phyloP scores from a whole-genome alignment of 2,888 invertebrate genomes.

The Elgonia sp. region DNA sequence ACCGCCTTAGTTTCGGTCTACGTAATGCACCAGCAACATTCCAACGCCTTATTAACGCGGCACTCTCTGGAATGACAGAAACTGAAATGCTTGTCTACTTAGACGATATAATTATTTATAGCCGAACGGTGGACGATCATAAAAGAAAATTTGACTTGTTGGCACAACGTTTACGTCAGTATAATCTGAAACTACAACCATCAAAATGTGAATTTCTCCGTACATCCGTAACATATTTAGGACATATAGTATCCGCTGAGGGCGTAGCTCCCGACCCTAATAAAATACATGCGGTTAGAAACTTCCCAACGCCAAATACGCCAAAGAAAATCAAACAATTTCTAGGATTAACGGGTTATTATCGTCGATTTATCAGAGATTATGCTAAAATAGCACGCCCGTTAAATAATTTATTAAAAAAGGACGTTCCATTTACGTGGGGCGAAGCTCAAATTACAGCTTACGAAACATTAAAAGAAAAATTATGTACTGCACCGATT shows the following conservation, averaged over 20 bases:
- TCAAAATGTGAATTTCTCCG: neutral
- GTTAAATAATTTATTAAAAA: slow-evolving; percentile 59
- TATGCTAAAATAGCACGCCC: slow-evolving; percentile 75
- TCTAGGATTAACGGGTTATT: slow-evolving; percentile 80
- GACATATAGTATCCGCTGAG: slow-evolving; percentile 77
- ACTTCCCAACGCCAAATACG: no score
- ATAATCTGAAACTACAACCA: neutral
- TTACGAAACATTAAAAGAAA: neutral
- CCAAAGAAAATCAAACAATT: slow-evolving; percentile 77
- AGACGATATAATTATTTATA: slow-evolving; percentile 51
- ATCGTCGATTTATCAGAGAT: slow-evolving; percentile 79
- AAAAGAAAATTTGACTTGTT: slow-evolving; percentile 5
- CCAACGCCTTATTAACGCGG: slow-evolving; percentile 78
- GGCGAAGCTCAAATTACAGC: neutral
- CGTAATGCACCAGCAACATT: slow-evolving; percentile 68
- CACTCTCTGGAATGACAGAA: slow-evolving; percentile 73
- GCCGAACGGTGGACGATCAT: slow-evolving; percentile 9
- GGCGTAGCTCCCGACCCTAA: slow-evolving; percentile 79
- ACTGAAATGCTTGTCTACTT: slow-evolving; percentile 72
- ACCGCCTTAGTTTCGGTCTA: slow-evolving; percentile 59
- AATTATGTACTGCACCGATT: slow-evolving; percentile 6
- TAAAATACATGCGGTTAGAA: slow-evolving; percentile 75
- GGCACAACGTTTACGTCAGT: neutral
- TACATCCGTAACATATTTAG: slow-evolving; percentile 77
- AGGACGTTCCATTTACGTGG: slow-evolving; percentile 41